These are phyloP conservation scores for Conomelus anceps DNA, from an alignment of 2,888 invertebrate species.

Conservation along the genomic window DNA sequence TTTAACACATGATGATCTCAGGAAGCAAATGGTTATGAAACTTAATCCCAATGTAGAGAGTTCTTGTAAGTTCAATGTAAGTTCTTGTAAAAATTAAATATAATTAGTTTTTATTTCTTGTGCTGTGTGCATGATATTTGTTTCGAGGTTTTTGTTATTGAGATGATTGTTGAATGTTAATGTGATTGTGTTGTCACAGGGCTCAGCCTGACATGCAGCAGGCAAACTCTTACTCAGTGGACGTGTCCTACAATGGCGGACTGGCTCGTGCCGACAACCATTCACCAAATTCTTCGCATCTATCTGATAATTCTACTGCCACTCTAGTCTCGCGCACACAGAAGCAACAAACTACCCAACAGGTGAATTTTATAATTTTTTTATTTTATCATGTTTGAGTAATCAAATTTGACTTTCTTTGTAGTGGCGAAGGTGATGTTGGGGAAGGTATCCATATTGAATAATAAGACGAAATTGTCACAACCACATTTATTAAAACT, in stretches of 20 bases:
- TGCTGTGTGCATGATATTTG: not conserved
- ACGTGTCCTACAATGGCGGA: conserved; percentile 33
- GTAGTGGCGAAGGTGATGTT: too few species aligned
- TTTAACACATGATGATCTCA: too few species aligned
- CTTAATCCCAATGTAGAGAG: too few species aligned
- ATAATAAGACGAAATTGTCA: too few species aligned
- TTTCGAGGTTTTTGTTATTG: not conserved
- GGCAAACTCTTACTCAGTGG: conserved; percentile 39
- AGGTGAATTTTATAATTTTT: conserved; percentile 42
- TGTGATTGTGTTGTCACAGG: conserved; percentile 38
- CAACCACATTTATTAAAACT: too few species aligned
- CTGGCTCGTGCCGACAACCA: conserved; percentile 51
- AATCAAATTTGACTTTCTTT: too few species aligned
- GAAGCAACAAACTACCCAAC: conserved; percentile 61
- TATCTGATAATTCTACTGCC: conserved; percentile 45
- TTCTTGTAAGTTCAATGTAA: too few species aligned
- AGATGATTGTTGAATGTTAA: conserved; percentile 23
- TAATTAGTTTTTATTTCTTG: too few species aligned
- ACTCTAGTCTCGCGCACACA: conserved; percentile 55
- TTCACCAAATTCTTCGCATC: conserved; percentile 53
- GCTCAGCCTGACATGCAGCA: conserved; percentile 47
- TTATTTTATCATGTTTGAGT: too few species aligned
- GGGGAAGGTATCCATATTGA: too few species aligned
- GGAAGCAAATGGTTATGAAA: too few species aligned
- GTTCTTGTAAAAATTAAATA: too few species aligned